phyloP scores from a whole-genome alignment of 2,797 vertebrate genomes.

The Gadopsis marmoratus region DNA sequence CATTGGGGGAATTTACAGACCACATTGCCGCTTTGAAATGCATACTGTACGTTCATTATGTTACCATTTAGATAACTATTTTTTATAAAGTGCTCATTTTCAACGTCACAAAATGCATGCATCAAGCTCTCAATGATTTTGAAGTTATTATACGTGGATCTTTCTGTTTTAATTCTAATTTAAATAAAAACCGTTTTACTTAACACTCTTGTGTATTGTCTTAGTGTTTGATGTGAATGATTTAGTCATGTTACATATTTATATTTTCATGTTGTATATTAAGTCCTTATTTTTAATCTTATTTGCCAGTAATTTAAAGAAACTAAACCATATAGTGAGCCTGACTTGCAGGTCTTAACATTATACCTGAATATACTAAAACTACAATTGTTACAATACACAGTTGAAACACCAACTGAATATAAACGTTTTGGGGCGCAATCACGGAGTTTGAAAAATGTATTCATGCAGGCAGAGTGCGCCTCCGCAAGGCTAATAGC shows the following conservation, averaged over 20 bases:
- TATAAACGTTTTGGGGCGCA: not conserved
- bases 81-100: conserved; percentile 84
- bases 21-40: conserved; percentile 61
- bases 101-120: conserved; percentile 71
- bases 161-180: conserved; percentile 79
- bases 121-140: conserved; percentile 70
- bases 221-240: not conserved
- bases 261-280: not conserved
- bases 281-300: not conserved
- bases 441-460: not conserved
- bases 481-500: conserved; percentile 48
- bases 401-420: not conserved
- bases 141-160: conserved; percentile 71
- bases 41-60: conserved; percentile 72
- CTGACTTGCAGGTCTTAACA: not conserved
- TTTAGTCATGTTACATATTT: not conserved
- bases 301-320: not conserved
- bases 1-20: conserved; percentile 57
- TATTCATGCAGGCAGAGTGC: conserved; percentile 16
- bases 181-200: conserved; percentile 80
- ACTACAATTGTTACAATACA: not conserved
- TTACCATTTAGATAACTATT: conserved; percentile 86
- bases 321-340: not conserved
- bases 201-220: conserved; percentile 34
- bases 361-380: not conserved